Percentiles rank a stretch among this genome's conserved stretches.
Evolutionary conservation across 2,888 invertebrate genomes (phyloP).

Genomic region (Meta bourneti): DNA sequence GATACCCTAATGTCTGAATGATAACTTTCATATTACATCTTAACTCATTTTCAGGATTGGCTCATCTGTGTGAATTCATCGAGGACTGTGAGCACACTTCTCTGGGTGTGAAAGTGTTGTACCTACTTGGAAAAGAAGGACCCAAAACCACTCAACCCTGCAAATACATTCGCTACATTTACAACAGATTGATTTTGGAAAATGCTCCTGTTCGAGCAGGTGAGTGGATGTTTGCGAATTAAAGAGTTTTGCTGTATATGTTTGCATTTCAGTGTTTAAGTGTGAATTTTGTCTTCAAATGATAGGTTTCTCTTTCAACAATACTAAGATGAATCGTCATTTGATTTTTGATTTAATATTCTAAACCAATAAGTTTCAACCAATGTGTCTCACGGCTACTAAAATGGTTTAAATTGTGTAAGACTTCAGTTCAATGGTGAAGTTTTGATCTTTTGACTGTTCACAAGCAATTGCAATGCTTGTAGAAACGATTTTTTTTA

Average conservation of each 20-base stretch:
- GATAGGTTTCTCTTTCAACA: not conserved
- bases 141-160: constrained; percentile 97
- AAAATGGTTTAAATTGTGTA: no score
- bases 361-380: no score
- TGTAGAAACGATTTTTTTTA: no score
- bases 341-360: no score
- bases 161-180: constrained; percentile 85
- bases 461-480: no score
- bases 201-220: constrained; percentile 94
- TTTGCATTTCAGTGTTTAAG: not conserved
- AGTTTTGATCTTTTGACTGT: no score
- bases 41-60: constrained; percentile 84
- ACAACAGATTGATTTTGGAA: constrained; percentile 93
- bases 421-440: no score
- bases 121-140: constrained; percentile 97
- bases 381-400: no score
- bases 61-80: constrained; percentile 99
- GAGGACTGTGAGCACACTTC: constrained; percentile 99
- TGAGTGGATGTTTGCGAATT: constrained; percentile 73
- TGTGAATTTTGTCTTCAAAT: not conserved
- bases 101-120: constrained; percentile 96
- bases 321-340: no score
- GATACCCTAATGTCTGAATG: no score
- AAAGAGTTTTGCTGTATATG: no score
- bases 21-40: no score